Evolutionary conservation across 2,113 vertebrate species (phyloP), one percentile per base, ranked within the genome.

Genomic region (Fukomys damarensis): DNA sequence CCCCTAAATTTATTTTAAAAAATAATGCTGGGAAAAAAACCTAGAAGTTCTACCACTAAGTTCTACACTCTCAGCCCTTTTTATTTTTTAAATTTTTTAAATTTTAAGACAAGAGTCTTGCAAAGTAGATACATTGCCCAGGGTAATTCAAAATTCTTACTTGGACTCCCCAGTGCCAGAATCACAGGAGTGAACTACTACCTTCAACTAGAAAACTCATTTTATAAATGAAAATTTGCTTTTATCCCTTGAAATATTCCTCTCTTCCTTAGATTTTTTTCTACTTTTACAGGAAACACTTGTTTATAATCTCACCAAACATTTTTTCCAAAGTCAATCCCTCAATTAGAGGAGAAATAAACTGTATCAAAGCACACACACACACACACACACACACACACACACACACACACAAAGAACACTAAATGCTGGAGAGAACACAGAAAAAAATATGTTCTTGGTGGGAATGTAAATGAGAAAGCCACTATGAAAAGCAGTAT

Each of bases 211-310:
- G 20, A 20, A 58, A 38, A 72, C 68, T 38, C 20, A n/a, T n/a
- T 95, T 84, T 86, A 72, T 46, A 72, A 82, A 86, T 54, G n/a
- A 81, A 89, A 91, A 52, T 59, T 91, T 38, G 59, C 70, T 93
- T 81, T 91, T 85, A 81, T 85, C 32, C 63, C 87, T 86, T 72
- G 76, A 93, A 85, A 68, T 4, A n/a, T 58, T 68, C 41, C 79
- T 84, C 49, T 91, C 83, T 76, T 17, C 88, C 8, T 56, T 86
- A 82, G 56, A 91, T 80, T 35, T 70, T 28, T 88, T 91, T 81
- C 32, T 80, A 59, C 56, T 96, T 88, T 72, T 84, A 91, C 68
- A 95, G 49, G 46, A 63, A 52, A 22, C 70, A 11, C 28, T 79
- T 89, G 32, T 90, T 97, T 91, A 66, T 91, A 46, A 59, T 80